Evolutionary conservation across 2,888 invertebrate genomes (phyloP), one percentile per base, ranked within the genome.

Genomic region (Aradus depressus): DNA sequence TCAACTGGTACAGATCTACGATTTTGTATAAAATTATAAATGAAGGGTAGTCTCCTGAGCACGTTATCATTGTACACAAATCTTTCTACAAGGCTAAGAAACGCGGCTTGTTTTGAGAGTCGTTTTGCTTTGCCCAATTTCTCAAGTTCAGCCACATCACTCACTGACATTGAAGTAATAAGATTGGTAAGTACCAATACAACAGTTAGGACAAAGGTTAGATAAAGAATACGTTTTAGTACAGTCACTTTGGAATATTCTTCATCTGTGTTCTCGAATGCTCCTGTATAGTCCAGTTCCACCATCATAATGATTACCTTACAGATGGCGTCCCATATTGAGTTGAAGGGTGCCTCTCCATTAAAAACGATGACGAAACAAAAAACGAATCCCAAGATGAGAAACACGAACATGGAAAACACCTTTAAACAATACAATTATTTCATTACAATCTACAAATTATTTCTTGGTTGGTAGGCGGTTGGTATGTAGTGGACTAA

Each of bases 281-380:
- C 60, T 1, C 69, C 67, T 8, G 32, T 50, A 59, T 76, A 75
- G 55, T 76, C 75, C 39, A 75, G 75, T 59, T 76, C 76, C 47
- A 75, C 74, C 3, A 75, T 75, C 76, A 76, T 76, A 12, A 75
- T 74, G 38, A 75, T 67, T 0, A 75, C 75, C 57, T 75, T 75
- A 16, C 74, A 70, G 1, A 76, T 61, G 0, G 75, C 70, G n/a
- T 64, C 68, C 68, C 73, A 72, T 0, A 75, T 73, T 4, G 68
- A 67, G 14, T 70, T 69, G 56, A 76, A 76, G 0, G 75, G 72
- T 21, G 68, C 64, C 55, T 69, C 65, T 0, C 72, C 69, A 16
- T 66, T 68, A 60, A 75, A 76, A 58, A 75, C 71, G 37, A 76
- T 71, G 71, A 73, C 72, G 58, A 77, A 75, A 57, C 72, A 71